A percentile compares a stretch with the other conserved stretches of the same genome.
Conservation (phyloP, 2,113 vertebrate species). For the Scortum barcoo region DNA sequence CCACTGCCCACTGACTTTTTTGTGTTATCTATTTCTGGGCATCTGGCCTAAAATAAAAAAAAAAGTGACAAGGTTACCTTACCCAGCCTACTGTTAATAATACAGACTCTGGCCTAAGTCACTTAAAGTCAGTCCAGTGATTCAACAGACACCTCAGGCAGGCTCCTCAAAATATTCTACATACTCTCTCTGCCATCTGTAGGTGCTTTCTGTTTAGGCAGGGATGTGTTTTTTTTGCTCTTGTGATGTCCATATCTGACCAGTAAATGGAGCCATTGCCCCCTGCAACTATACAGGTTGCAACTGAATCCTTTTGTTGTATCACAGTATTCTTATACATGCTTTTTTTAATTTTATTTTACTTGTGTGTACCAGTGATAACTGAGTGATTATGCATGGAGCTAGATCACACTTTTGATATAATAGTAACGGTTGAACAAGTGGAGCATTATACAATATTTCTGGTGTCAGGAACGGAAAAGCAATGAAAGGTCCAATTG, state of each 20-base stretch:
- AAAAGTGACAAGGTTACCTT: conserved; percentile 52
- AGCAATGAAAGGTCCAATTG: conserved; percentile 81
- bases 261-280: conserved; percentile 72
- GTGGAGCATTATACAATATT: conserved; percentile 70
- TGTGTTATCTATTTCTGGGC: conserved; percentile 46
- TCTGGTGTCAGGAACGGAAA: conserved; percentile 66
- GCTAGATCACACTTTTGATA: conserved; percentile 66
- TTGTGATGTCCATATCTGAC: conserved; percentile 67
- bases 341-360: conserved; percentile 43
- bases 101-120: conserved; percentile 55
- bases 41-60: conserved; percentile 18
- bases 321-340: conserved; percentile 73
- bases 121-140: conserved; percentile 62
- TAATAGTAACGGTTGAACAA: conserved; percentile 61
- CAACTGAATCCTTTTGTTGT: conserved; percentile 59
- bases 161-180: conserved; percentile 59
- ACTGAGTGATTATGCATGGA: conserved; percentile 71
- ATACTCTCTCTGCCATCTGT: conserved; percentile 60
- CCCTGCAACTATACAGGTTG: conserved; percentile 60
- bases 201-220: conserved; percentile 71
- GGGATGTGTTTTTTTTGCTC: conserved; percentile 48
- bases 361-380: conserved; percentile 59
- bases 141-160: conserved; percentile 69
- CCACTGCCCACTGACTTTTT: conserved; percentile 68
- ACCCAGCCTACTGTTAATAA: conserved; percentile 64